Evolutionary conservation across 2,797 vertebrate genomes (phyloP), one percentile per base, ranked within the genome.

Genomic region (Argentina silus): DNA sequence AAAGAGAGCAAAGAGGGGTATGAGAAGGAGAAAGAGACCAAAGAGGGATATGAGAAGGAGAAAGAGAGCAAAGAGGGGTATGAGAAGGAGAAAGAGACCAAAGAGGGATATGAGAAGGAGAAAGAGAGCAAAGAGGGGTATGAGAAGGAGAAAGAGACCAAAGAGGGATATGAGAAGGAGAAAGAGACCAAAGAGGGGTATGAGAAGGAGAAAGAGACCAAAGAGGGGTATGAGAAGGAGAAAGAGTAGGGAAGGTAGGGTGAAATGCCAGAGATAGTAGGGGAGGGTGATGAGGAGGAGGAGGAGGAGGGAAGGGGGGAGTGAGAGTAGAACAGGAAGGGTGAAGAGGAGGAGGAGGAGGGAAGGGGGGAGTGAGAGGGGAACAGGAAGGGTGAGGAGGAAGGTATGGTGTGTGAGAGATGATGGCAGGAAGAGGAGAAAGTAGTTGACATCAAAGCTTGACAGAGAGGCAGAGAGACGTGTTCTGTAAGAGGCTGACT

Each of bases 121-220:
- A 79, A 64, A 27, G 62, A 79, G 72, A 86, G 55, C 44, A 15
- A 45, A 27, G 5, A 63, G 48, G 56, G 23, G 17, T 17, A n/a
- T n/a, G n/a, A n/a, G n/a, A n/a, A n/a, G n/a, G n/a, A n/a, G n/a
- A n/a, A n/a, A n/a, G n/a, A n/a, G n/a, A n/a, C n/a, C n/a, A n/a
- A n/a, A n/a, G n/a, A n/a, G n/a, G n/a, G 55, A 59, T 9, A 21
- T 19, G 5, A 55, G 48, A 74, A 64, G 63, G 63, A 69, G 44
- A 79, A 64, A 27, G 62, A 79, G 72, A 86, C 42, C 44, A 15
- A 45, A 27, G 5, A 63, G 48, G 56, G 23, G 17, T 17, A n/a
- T n/a, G 5, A 55, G 48, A 74, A 64, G 63, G 63, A 69, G 44
- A 79, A 64, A 27, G 62, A 79, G 72, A 86, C 42, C 44, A 15